These are phyloP conservation scores for Glossosoma conforme DNA, from an alignment of 1,140 invertebrate species.

Conservation along the genomic window DNA sequence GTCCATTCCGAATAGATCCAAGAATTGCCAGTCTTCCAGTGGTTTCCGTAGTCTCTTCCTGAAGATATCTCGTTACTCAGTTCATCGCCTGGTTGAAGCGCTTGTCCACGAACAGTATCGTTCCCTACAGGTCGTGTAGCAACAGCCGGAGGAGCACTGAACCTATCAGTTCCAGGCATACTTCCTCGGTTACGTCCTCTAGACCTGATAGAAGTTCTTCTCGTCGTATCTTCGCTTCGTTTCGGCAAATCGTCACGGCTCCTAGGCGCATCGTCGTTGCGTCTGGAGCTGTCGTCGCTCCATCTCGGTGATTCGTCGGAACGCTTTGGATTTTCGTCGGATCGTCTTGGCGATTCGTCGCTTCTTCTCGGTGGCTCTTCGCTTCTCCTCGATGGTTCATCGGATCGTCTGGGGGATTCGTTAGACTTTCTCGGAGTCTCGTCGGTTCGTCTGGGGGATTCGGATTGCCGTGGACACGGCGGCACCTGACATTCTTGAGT, in stretches of 20 bases:
- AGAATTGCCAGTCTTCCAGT: conserved; percentile 25
- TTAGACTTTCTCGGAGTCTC: conserved; percentile 12
- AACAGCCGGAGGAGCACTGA: too few relatives aligned
- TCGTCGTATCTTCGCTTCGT: neutral
- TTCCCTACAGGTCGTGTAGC: too few relatives aligned
- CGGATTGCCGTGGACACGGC: conserved; percentile 10
- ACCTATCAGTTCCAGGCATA: neutral
- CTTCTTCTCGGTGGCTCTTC: too few relatives aligned
- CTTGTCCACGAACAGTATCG: too few relatives aligned
- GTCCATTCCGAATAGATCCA: conserved; percentile 31
- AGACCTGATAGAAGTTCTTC: too few relatives aligned
- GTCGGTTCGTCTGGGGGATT: conserved; percentile 1
- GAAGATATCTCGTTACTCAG: conserved; percentile 23
- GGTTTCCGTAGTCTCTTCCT: conserved; percentile 4
- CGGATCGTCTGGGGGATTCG: conserved; percentile 3
- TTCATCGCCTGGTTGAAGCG: too few relatives aligned
- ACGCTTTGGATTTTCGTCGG: too few relatives aligned
- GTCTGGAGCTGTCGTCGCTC: conserved; percentile 6
- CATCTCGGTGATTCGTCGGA: neutral
- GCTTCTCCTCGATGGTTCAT: conserved; percentile 2
- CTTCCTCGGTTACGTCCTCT: too few relatives aligned
- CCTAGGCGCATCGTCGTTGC: neutral
- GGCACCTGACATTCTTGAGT: conserved; percentile 22
- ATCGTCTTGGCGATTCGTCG: too few relatives aligned
- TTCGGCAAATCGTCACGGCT: neutral